Evolutionary conservation across 2,797 vertebrate species (phyloP).

Genomic region (Lagorchestes hirsutus): DNA sequence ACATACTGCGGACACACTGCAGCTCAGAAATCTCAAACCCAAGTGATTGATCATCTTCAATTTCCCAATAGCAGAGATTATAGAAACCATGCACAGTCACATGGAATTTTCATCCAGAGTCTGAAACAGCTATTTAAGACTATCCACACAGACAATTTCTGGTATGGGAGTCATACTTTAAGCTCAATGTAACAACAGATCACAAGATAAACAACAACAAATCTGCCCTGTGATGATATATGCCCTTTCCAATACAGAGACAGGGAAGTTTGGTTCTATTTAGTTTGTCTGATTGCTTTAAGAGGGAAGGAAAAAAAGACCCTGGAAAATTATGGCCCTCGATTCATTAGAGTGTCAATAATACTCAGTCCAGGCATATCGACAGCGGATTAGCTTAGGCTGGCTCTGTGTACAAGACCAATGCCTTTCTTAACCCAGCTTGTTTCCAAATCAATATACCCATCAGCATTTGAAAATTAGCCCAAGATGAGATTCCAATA

Average conservation of each 20-base stretch:
- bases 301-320: conserved; percentile 66
- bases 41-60: background rate
- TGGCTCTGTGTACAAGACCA: conserved; percentile 84
- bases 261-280: conserved; percentile 71
- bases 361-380: conserved; percentile 81
- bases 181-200: conserved; percentile 81
- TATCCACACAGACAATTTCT: conserved; percentile 74
- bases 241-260: conserved; percentile 74
- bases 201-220: conserved; percentile 81
- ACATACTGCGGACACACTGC: background rate
- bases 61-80: background rate
- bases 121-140: conserved; percentile 73
- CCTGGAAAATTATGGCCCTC: conserved; percentile 69
- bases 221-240: conserved; percentile 54
- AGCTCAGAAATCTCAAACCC: background rate
- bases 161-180: conserved; percentile 73
- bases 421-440: conserved; percentile 86
- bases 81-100: conserved; percentile 64
- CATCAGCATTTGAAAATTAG: conserved; percentile 89
- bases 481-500: conserved; percentile 87
- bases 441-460: conserved; percentile 88
- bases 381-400: conserved; percentile 85
- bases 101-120: conserved; percentile 23
- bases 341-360: conserved; percentile 88
- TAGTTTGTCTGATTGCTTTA: conserved; percentile 80